A percentile compares a stretch with the other conserved stretches of the same genome.
These are phyloP conservation scores for Adineta ricciae DNA, from an alignment of 2,888 invertebrate genomes.

Conservation along the genomic window DNA sequence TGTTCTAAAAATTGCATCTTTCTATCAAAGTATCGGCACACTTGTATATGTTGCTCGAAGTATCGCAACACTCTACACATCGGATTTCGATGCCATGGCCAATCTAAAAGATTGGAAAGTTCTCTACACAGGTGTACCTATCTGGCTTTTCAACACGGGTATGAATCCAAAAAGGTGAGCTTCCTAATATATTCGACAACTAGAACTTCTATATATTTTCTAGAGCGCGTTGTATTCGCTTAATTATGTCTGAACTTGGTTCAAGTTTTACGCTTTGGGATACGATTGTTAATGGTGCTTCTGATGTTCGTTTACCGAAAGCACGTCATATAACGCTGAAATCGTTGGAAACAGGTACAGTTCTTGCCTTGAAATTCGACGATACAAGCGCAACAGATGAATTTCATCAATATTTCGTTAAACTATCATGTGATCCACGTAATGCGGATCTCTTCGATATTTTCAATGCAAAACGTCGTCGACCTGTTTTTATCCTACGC, in stretches of 20 bases:
- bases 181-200: background rate
- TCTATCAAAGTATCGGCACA: constrained; percentile 17
- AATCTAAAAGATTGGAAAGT: constrained; percentile 11
- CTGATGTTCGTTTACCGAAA: background rate
- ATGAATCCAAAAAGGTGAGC: constrained; percentile 1
- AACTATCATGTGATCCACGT: constrained; percentile 9
- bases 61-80: constrained; percentile 7
- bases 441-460: constrained; percentile 6
- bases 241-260: constrained; percentile 12
- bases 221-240: background rate
- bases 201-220: too few species aligned
- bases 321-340: constrained; percentile 7
- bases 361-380: constrained; percentile 19
- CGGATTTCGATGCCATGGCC: background rate
- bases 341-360: constrained; percentile 10
- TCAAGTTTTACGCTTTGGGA: constrained; percentile 18
- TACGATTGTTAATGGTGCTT: constrained; percentile 12
- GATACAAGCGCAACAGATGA: constrained; percentile 9
- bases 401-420: constrained; percentile 17
- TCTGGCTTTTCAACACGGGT: background rate
- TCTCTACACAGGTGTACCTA: constrained; percentile 2
- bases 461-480: constrained; percentile 16
- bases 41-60: background rate
- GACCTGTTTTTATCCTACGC: background rate
- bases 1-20: background rate